These are phyloP conservation scores for Linyphia triangularis DNA, from an alignment of 2,888 invertebrate species.

Conservation along the genomic window DNA sequence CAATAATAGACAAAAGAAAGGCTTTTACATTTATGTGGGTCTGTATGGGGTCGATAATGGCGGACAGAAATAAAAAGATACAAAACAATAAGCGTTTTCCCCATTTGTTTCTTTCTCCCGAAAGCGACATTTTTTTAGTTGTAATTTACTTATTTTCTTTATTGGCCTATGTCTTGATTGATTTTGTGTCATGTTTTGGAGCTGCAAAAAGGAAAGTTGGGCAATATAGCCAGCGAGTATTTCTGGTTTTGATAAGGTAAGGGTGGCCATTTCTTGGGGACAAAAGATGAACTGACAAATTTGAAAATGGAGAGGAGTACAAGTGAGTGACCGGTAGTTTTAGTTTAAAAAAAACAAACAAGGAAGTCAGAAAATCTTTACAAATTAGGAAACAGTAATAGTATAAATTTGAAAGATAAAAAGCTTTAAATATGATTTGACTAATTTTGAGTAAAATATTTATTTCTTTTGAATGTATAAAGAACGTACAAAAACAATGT, in stretches of 20 bases:
- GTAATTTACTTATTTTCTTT: conserved; percentile 18
- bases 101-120: conserved; percentile 11
- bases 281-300: neutral
- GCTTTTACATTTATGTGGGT: conserved; percentile 39
- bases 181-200: neutral
- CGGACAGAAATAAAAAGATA: conserved; percentile 5
- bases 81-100: conserved; percentile 47
- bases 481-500: too few species aligned
- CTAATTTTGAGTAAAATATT: too few species aligned
- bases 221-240: neutral
- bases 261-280: neutral
- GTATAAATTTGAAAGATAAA: too few species aligned
- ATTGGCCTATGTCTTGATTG: neutral
- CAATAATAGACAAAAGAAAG: conserved; percentile 58
- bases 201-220: neutral
- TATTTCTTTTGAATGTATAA: too few species aligned
- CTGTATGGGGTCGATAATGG: conserved; percentile 18
- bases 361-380: neutral
- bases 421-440: too few species aligned
- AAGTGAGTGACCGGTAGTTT: neutral
- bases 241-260: neutral
- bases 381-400: too few species aligned
- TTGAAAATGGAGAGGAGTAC: neutral
- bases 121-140: neutral
- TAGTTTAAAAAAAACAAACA: neutral